Evolutionary conservation across 2,797 vertebrate species (phyloP).

Genomic region (Sebastiscus albofasciatus): DNA sequence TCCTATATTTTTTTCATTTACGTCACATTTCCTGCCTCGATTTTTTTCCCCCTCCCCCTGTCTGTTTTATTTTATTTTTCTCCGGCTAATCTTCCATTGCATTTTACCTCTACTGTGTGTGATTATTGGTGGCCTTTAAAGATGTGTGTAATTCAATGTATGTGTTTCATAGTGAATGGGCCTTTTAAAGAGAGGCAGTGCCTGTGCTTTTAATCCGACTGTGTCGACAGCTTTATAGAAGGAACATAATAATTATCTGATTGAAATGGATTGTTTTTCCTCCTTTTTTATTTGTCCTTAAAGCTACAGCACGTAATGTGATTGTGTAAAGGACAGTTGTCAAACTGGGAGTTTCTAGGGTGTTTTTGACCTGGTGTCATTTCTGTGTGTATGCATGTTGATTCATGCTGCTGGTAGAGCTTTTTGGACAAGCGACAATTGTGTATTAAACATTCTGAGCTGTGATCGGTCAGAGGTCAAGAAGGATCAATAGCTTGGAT

Average conservation of each 20-base stretch:
- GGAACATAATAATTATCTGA: neutral
- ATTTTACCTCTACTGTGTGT: neutral
- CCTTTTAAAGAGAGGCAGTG: neutral
- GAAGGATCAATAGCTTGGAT: conserved; percentile 20
- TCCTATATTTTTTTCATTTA: neutral
- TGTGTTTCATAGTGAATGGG: neutral
- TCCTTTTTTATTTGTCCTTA: neutral
- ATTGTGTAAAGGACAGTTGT: neutral
- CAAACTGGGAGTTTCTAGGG: neutral
- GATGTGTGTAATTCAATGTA: neutral
- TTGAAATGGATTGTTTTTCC: neutral
- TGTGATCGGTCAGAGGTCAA: conserved; percentile 11
- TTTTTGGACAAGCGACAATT: neutral
- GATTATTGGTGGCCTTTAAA: neutral
- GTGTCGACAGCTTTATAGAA: neutral
- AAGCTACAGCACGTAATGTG: neutral
- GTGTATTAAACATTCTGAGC: neutral
- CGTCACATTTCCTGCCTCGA: neutral
- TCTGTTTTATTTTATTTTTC: neutral
- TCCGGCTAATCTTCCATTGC: neutral
- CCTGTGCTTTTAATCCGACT: neutral
- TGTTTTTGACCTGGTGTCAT: neutral
- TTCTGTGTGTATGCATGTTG: neutral
- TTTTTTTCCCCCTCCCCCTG: neutral
- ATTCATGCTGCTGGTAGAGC: neutral